Evolutionary conservation across 2,113 vertebrate genomes (phyloP), one percentile per base, ranked within the genome.

Genomic region (Nothocercus julius): DNA sequence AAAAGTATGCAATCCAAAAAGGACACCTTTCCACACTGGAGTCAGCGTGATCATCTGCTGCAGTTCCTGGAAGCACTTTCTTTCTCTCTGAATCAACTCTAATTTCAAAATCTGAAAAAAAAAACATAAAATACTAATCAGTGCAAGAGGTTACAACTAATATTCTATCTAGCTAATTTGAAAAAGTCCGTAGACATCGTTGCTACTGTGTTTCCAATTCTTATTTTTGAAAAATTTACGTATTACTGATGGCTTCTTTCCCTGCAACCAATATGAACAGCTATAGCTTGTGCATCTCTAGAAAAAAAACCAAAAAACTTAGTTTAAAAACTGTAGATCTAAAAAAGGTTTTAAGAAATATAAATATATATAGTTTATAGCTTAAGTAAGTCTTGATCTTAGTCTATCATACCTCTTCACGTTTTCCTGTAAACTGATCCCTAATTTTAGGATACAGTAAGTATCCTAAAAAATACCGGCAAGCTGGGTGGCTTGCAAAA

Each of bases 31-130:
- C 93, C 77, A 93, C 66, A 80, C 40, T 16, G 68, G 96, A 63
- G 58, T 94, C 85, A 47, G 70, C 54, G 28, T 76, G 32, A 58
- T 74, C 76, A 73, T 97, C 93, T 58, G 28, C 8, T 44, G 96
- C 88, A 62, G 86, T 58, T 93, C 95, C 24, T 30, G 97, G 93
- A 72, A 98, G 85, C 21, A 95, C 95, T 28, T 93, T 95, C 73
- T 69, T 98, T 83, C 82, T 93, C 36, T 95, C 92, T 69, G 95
- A 68, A 94, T 98, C 97, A 93, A 98, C 96, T 95, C 82, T 95
- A 79, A 98, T 96, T 97, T 98, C 96, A 96, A 98, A 98, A 97
- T 98, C 98, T 98, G 96, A 73, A 97, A 97, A 85, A 59, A 93
- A 92, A 93, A 14, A 58, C 91, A 45, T 34, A 47, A 66, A 86